Percentiles rank a stretch among this genome's conserved stretches.
These are phyloP conservation scores for Sciurus carolinensis DNA, from an alignment of 2,797 vertebrate genomes.

Conservation along the genomic window DNA sequence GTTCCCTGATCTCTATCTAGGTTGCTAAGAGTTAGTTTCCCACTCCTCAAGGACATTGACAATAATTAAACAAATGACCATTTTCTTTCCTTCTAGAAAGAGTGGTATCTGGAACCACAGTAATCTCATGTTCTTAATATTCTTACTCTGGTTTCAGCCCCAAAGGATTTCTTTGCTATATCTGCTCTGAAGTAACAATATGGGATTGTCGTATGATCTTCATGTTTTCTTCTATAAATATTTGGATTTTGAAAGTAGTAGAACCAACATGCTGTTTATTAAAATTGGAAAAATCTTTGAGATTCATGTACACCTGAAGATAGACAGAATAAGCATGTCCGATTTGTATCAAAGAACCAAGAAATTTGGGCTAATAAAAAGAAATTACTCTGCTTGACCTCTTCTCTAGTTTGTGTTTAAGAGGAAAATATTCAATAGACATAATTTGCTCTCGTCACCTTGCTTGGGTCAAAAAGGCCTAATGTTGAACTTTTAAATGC, in stretches of 20 bases:
- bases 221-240: constrained; percentile 10
- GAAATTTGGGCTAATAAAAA: neutral
- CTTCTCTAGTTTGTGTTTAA: neutral
- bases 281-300: constrained; percentile 18
- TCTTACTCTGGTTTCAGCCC: neutral
- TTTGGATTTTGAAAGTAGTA: neutral
- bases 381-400: neutral
- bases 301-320: neutral
- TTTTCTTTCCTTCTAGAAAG: neutral
- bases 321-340: neutral
- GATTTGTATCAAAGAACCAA: neutral
- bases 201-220: neutral
- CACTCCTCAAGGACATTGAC: neutral
- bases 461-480: constrained; percentile 13
- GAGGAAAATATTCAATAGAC: neutral
- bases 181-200: constrained; percentile 38
- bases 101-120: neutral
- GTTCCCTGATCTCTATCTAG: neutral
- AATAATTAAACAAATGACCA: neutral
- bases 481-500: constrained; percentile 61
- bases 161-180: neutral
- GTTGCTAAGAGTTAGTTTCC: too few species aligned
- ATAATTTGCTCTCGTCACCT: constrained; percentile 6
- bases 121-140: neutral
- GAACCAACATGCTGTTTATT: constrained; percentile 1